These are phyloP conservation scores for Mungos mungo DNA, from an alignment of 2,113 vertebrate species.

Conservation along the genomic window DNA sequence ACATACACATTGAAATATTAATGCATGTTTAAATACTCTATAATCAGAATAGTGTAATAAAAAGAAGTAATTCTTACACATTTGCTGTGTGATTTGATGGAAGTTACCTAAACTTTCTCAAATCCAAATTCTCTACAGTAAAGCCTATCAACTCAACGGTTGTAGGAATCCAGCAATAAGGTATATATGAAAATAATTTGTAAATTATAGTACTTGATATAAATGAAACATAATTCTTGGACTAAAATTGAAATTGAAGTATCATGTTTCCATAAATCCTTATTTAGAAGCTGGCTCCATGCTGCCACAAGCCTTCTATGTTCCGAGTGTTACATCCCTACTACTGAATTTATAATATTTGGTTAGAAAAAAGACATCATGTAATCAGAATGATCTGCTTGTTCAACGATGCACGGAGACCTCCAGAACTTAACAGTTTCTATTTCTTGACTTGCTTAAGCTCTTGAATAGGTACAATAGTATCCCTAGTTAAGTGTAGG, in stretches of 20 bases:
- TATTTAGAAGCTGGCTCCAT: not conserved
- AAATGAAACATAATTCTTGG: constrained; percentile 33
- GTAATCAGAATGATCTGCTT: not conserved
- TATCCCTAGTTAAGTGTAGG: not conserved
- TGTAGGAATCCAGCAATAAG: not conserved
- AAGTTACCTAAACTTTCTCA: not conserved
- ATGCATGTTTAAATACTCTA: not conserved
- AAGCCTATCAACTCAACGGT: not conserved
- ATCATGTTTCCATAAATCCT: not conserved
- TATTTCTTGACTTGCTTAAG: not conserved
- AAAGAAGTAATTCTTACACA: not conserved
- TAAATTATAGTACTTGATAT: not conserved
- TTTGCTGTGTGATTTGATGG: not conserved
- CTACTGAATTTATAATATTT: not conserved
- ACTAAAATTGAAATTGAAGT: not conserved
- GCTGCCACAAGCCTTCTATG: not conserved
- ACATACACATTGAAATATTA: not conserved
- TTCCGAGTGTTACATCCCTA: not conserved
- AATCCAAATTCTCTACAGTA: not conserved
- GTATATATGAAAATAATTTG: not conserved
- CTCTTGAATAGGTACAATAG: not conserved
- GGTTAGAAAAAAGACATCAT: not conserved
- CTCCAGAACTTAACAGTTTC: not conserved
- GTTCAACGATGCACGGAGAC: not conserved
- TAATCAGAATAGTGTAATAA: not conserved